phyloP scores from a whole-genome alignment of 2,113 vertebrate genomes.

The Periophthalmus modestus region DNA sequence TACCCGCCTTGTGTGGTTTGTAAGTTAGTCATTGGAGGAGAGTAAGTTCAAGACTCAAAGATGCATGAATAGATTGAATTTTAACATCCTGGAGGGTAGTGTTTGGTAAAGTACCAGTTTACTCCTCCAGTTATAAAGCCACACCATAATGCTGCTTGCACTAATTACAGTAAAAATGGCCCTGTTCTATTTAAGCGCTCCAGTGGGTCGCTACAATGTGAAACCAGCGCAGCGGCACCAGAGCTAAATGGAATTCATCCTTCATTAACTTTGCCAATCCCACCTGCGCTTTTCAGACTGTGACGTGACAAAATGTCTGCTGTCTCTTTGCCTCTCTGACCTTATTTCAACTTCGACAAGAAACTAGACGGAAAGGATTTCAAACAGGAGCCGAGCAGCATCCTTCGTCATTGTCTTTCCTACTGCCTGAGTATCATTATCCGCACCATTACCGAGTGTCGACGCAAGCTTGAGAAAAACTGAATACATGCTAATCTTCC shows the following conservation, averaged over 20 bases:
- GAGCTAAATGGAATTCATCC: conserved; percentile 17
- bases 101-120: neutral
- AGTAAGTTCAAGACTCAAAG: neutral
- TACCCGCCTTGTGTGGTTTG: neutral
- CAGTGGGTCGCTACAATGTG: conserved; percentile 3
- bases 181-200: conserved; percentile 15
- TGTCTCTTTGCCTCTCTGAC: conserved; percentile 3
- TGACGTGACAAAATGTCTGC: conserved; percentile 8
- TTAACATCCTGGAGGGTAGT: neutral
- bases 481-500: conserved; percentile 42
- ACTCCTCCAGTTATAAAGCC: too few species aligned
- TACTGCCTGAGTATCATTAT: conserved; percentile 35
- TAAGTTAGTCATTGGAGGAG: too few species aligned
- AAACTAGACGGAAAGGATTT: neutral
- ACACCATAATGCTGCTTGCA: conserved; percentile 6
- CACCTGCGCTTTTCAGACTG: conserved; percentile 16
- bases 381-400: conserved; percentile 12
- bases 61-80: neutral
- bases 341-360: neutral
- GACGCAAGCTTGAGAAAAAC: conserved; percentile 22
- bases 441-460: conserved; percentile 12
- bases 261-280: conserved; percentile 11
- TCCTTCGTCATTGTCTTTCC: conserved; percentile 23
- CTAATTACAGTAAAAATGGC: conserved; percentile 13
- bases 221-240: neutral